Percentiles rank a stretch among this genome's conserved stretches.
phyloP scores from a whole-genome alignment of 2,797 vertebrate genomes.

The Hylomyscus alleni region DNA sequence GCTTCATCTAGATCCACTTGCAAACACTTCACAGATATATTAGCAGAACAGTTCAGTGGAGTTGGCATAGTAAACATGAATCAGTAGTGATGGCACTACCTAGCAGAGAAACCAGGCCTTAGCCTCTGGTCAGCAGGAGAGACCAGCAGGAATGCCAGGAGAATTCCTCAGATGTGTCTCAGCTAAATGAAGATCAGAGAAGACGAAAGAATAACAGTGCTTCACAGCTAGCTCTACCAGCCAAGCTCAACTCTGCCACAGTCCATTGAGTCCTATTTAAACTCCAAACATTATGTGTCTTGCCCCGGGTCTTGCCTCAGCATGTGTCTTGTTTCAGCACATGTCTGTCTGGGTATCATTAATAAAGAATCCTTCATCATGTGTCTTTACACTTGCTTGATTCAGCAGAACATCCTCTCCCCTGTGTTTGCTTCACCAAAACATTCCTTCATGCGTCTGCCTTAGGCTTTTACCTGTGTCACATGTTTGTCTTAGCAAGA shows the following conservation, averaged over 20 bases:
- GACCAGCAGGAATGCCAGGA: neutral
- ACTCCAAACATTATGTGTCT: neutral
- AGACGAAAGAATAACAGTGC: neutral
- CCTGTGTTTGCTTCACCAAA: too few relatives aligned
- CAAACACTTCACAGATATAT: neutral
- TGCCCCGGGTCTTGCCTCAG: neutral
- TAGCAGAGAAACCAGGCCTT: neutral
- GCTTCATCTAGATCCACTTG: neutral
- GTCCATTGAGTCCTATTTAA: neutral
- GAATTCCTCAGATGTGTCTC: neutral
- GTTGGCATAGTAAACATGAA: neutral
- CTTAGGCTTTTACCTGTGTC: too few relatives aligned
- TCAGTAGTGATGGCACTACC: neutral
- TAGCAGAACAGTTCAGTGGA: neutral
- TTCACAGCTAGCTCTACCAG: neutral
- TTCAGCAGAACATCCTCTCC: neutral
- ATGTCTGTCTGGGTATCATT: neutral
- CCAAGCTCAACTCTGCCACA: neutral
- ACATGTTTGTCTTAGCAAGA: too few relatives aligned
- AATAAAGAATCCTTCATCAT: neutral
- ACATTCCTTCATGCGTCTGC: too few relatives aligned
- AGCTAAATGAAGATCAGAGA: neutral
- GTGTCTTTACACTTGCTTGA: neutral
- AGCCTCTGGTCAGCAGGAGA: neutral
- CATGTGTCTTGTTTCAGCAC: neutral